These are phyloP conservation scores for Mohoua ochrocephala DNA, from an alignment of 2,113 vertebrate species.

Conservation along the genomic window DNA sequence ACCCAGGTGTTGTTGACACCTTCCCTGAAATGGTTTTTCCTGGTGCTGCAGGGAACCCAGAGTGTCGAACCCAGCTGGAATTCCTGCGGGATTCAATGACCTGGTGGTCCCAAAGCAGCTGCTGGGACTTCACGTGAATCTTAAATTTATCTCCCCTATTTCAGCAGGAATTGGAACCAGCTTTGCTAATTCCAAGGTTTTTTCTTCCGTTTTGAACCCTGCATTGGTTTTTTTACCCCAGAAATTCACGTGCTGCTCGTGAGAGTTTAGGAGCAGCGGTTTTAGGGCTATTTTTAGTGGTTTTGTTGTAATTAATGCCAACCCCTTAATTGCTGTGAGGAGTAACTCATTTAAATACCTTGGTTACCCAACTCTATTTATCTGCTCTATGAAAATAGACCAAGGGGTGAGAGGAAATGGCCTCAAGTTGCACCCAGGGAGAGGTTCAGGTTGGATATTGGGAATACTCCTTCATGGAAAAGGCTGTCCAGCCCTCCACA, in stretches of 20 bases:
- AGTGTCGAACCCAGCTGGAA: accelerated
- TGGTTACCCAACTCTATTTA: too few species aligned
- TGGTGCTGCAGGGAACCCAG: neutral
- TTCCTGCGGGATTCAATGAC: neutral
- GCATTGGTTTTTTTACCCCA: neutral
- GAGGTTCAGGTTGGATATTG: neutral
- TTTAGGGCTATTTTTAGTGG: neutral
- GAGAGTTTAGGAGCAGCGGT: neutral
- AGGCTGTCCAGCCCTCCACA: neutral
- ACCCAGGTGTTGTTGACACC: neutral
- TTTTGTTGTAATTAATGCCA: neutral
- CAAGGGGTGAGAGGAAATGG: accelerated
- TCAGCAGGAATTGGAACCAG: neutral
- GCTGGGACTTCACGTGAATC: neutral
- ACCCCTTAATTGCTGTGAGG: neutral
- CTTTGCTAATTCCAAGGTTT: neutral
- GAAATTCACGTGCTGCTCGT: neutral
- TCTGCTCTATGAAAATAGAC: accelerated
- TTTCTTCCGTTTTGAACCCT: neutral
- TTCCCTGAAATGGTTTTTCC: neutral
- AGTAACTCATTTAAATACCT: neutral
- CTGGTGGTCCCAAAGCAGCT: neutral
- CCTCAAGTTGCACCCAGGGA: too few species aligned
- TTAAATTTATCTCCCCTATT: neutral
- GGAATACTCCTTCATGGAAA: neutral